These are phyloP conservation scores for Vanacampus margaritifer DNA, from an alignment of 2,113 vertebrate genomes.

Conservation along the genomic window DNA sequence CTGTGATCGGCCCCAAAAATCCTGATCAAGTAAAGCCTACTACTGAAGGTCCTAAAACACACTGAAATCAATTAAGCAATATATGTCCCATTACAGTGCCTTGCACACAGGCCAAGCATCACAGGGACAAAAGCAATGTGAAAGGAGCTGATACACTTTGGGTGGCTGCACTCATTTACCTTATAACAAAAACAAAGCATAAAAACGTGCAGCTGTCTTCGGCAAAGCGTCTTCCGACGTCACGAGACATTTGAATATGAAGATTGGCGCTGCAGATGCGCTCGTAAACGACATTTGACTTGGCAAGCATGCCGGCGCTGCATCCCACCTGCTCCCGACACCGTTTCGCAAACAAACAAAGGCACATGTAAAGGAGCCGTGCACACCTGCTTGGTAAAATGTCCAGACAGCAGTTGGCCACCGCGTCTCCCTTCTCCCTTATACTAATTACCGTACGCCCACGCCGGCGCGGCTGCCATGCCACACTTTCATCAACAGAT, in stretches of 20 bases:
- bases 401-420: slow-evolving; percentile 21
- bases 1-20: no score
- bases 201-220: neutral
- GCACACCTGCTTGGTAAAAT: slow-evolving; percentile 52
- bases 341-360: neutral
- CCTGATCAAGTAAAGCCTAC: neutral
- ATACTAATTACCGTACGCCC: slow-evolving; percentile 54
- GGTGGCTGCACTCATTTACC: neutral
- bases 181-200: neutral
- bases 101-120: neutral
- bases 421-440: slow-evolving; percentile 29
- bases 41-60: neutral
- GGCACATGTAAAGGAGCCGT: neutral
- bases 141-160: neutral
- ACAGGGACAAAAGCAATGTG: neutral
- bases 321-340: slow-evolving; percentile 64
- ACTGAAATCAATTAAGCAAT: neutral
- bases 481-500: slow-evolving; percentile 62
- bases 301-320: slow-evolving; percentile 53
- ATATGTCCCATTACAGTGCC: neutral
- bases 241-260: slow-evolving; percentile 61
- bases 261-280: slow-evolving; percentile 66
- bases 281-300: slow-evolving; percentile 60
- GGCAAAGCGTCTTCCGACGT: neutral
- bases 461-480: slow-evolving; percentile 51